Percentiles rank a stretch among this genome's conserved stretches.
These are phyloP conservation scores for Phacellophora camtschatica DNA, from an alignment of 30 jellyfish, hydroid and myxozoan genomes.

Conservation along the genomic window DNA sequence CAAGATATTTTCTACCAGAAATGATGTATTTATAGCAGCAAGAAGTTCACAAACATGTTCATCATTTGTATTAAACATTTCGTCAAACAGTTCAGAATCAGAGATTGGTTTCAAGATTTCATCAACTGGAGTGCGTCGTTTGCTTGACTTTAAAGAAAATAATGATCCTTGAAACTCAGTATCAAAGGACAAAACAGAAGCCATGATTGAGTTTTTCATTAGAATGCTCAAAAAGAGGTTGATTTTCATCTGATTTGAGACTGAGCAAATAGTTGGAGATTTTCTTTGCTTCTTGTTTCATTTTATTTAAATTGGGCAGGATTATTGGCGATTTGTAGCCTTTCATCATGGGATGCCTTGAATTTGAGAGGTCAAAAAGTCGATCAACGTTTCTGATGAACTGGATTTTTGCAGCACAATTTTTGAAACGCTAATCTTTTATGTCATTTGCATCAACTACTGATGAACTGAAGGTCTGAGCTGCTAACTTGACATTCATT, in stretches of 20 bases:
- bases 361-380: constrained; percentile 48
- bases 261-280: neutral
- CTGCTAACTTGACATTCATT: constrained; percentile 36
- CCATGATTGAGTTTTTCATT: neutral
- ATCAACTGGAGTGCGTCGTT: constrained; percentile 12
- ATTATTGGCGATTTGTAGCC: constrained; percentile 61
- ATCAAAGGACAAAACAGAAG: neutral
- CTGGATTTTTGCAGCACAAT: constrained; percentile 21
- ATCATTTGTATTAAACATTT: too few species aligned
- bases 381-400: constrained; percentile 6
- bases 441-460: constrained; percentile 49
- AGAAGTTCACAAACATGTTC: neutral
- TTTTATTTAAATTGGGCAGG: neutral
- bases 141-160: constrained; percentile 7
- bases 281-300: neutral
- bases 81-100: neutral
- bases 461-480: constrained; percentile 21
- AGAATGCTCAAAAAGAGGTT: neutral
- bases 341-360: constrained; percentile 68
- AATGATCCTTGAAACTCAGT: constrained; percentile 1
- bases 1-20: neutral
- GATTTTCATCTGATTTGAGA: neutral
- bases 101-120: neutral
- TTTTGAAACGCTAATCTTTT: neutral
- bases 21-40: neutral